These are phyloP conservation scores for Nematostella vectensis DNA, from an alignment of 92 coral and sea anemone genomes.

Conservation along the genomic window DNA sequence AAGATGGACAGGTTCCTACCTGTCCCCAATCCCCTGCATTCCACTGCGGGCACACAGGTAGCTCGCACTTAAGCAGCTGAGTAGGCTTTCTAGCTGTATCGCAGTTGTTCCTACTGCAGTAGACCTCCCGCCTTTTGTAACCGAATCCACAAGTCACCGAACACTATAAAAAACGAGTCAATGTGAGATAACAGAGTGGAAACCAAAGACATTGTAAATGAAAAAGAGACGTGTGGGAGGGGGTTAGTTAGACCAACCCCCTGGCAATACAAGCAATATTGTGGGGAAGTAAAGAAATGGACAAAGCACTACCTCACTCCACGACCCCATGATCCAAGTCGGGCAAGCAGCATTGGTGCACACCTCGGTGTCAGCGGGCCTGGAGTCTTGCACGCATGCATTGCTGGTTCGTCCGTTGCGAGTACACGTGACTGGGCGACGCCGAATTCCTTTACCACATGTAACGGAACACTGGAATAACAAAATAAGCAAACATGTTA, in stretches of 20 bases:
- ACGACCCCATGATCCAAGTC: slow-evolving; percentile 42
- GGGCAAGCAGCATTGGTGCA: slow-evolving; percentile 64
- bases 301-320: slow-evolving; percentile 64
- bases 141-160: slow-evolving; percentile 74
- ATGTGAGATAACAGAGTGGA: too few relatives aligned
- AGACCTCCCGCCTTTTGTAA: slow-evolving; percentile 29
- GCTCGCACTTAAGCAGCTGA: slow-evolving; percentile 9
- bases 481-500: too few relatives aligned
- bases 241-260: too few relatives aligned
- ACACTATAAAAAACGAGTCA: slow-evolving; percentile 37
- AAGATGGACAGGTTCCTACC: too few relatives aligned
- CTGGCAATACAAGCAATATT: too few relatives aligned
- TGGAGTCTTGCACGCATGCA: slow-evolving; percentile 25
- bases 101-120: slow-evolving; percentile 39
- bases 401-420: slow-evolving; percentile 16
- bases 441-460: slow-evolving; percentile 53
- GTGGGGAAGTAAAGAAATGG: too few relatives aligned
- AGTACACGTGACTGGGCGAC: slow-evolving; percentile 45
- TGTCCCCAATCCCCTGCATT: slow-evolving; percentile 30
- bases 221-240: too few relatives aligned
- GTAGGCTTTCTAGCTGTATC: slow-evolving; percentile 18
- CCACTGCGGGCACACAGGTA: slow-evolving; percentile 40
- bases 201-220: too few relatives aligned
- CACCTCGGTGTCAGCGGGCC: slow-evolving; percentile 27
- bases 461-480: slow-evolving; percentile 76